Conservation (phyloP, 35 echinoderm and acorn worm genomes). For the Hemicentrotus pulcherrimus region DNA sequence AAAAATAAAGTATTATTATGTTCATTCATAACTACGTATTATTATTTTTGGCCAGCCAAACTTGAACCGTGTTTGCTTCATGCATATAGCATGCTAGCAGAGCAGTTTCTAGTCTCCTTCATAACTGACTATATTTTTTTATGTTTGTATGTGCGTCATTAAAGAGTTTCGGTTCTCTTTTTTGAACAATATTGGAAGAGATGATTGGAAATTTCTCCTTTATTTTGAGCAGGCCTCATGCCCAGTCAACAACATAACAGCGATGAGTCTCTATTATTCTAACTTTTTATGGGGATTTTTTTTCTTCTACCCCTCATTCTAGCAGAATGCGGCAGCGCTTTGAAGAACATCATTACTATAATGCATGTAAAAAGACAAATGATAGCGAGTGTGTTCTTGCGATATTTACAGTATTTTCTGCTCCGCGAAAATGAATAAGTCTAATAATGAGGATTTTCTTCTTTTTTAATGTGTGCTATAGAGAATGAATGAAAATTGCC, state of each 20-base stretch:
- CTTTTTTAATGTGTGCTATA: not conserved
- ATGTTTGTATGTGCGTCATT: not conserved
- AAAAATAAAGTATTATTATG: not conserved
- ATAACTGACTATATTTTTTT: not conserved
- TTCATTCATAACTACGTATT: not conserved
- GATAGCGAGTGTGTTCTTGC: no score
- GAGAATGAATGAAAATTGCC: not conserved
- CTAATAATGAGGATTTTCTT: not conserved
- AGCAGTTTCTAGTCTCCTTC: not conserved
- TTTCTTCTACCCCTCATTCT: not conserved
- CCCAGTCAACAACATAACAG: not conserved
- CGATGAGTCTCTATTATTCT: not conserved
- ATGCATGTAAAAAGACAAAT: no score
- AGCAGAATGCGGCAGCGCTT: not conserved
- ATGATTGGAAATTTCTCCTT: constrained; percentile 43
- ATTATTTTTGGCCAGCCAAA: not conserved
- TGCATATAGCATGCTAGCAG: not conserved
- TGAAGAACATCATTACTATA: not conserved
- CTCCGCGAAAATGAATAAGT: not conserved
- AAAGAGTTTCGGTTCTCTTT: not conserved
- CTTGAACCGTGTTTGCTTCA: not conserved
- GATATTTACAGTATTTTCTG: not conserved
- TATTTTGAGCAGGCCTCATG: constrained; percentile 41
- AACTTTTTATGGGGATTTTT: not conserved
- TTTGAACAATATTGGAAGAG: not conserved